Evolutionary conservation across 1,140 invertebrate species (phyloP), one percentile per base, ranked within the genome.

Genomic region (Olivierus martensii): DNA sequence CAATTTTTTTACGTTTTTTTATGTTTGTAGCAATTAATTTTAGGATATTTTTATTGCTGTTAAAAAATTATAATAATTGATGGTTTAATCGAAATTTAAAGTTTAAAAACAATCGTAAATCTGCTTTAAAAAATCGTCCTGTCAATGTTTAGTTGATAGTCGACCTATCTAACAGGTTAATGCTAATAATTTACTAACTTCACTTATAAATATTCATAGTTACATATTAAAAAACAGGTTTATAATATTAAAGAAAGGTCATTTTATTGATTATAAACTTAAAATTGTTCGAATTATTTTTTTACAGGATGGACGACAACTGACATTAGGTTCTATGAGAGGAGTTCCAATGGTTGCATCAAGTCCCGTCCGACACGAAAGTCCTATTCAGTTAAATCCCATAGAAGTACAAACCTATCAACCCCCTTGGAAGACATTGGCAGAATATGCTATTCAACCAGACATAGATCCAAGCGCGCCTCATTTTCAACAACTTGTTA

Each of bases 321-420:
- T 94, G 61, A 89, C 87, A 46, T 89, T 90, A 67, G 87, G 85
- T 55, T 77, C 78, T 42, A 90, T 92, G 80, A 84, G 94, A 70
- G 92, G 93, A 34, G 92, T 97, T 49, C 91, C 91, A 1, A 89
- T 97, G 82, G 89, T 97, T 18, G 92, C 92, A 2, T 87, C 88
- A 11, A 91, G 87, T 62, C 92, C 93, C 7, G 90, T 96, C 2
- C 77, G 71, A 34, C 90, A 96, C 69, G 91, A 95, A 68, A 83
- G 84, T 58, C 85, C 86, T 0, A 74, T 86, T 42, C 84, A 86
- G 37, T 78, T 89, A 68, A 83, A 85, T 62, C 82, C 84, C 11
- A 74, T 92, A 36, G 87, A 93, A 69, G 90, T 96, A 34, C 88
- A 91, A 62, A 87, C 85, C 52, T 96, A 96, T 75, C 91, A 95